Evolutionary conservation across 2,797 vertebrate species (phyloP).

Genomic region (Xenentodon cancila): DNA sequence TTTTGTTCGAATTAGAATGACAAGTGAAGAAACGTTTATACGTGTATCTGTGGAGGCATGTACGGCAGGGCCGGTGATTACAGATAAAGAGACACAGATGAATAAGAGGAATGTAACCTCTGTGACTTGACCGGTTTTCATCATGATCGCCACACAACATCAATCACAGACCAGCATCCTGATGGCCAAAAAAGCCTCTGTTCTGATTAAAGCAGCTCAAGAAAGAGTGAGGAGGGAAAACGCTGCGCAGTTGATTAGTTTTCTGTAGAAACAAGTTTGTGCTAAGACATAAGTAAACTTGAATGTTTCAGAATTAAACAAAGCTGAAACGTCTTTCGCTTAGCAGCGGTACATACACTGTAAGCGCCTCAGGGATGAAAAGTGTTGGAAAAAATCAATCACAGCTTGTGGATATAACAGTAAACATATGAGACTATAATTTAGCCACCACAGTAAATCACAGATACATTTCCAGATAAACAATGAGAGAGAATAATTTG

Average conservation of each 20-base stretch:
- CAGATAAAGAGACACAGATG: conserved; percentile 55
- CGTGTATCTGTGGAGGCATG: neutral
- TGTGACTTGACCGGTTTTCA: conserved; percentile 64
- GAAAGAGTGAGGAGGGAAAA: neutral
- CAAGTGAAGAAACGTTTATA: neutral
- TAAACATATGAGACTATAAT: conserved; percentile 53
- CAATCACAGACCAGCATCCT: conserved; percentile 63
- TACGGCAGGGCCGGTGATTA: conserved; percentile 31
- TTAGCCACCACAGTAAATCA: conserved; percentile 53
- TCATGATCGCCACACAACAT: conserved; percentile 57
- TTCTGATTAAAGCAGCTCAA: conserved; percentile 49
- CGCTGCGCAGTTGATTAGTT: neutral
- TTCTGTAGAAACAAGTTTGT: conserved; percentile 8
- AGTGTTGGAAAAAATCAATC: conserved; percentile 50
- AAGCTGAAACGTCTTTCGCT: conserved; percentile 3
- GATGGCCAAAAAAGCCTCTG: conserved; percentile 50
- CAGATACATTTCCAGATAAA: conserved; percentile 61
- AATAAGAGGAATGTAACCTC: conserved; percentile 60
- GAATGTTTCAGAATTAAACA: conserved; percentile 17
- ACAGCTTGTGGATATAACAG: conserved; percentile 58
- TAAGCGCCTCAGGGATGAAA: conserved; percentile 40
- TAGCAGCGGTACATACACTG: conserved; percentile 9
- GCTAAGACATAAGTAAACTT: conserved; percentile 4
- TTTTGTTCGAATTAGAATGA: conserved; percentile 4
- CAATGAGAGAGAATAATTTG: conserved; percentile 52